Conservation (phyloP, 2,888 invertebrate genomes). For the Rhabditoides inermis region DNA sequence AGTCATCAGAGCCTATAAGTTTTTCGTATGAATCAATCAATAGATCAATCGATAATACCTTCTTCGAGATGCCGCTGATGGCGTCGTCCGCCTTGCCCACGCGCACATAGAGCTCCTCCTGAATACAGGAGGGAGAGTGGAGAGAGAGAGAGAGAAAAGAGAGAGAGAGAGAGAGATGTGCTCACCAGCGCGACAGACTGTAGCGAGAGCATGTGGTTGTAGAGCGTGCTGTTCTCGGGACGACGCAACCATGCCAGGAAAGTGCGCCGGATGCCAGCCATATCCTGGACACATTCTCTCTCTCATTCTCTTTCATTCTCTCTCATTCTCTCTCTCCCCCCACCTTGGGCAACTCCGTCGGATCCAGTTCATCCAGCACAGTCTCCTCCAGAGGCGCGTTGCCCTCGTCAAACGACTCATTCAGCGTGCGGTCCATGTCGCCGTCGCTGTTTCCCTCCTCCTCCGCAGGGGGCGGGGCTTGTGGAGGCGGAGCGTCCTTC, state of each 20-base stretch:
- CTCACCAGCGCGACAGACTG: slow-evolving; percentile 34
- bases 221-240: slow-evolving; percentile 27
- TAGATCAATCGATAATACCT: no score
- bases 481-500: not conserved
- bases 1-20: slow-evolving; percentile 3
- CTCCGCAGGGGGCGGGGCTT: not conserved
- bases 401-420: slow-evolving; percentile 16
- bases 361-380: slow-evolving; percentile 4
- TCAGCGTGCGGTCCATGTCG: slow-evolving; percentile 22
- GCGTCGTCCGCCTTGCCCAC: slow-evolving; percentile 20
- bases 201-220: slow-evolving; percentile 33
- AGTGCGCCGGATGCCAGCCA: slow-evolving; percentile 7
- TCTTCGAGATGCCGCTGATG: slow-evolving; percentile 22
- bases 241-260: slow-evolving; percentile 37
- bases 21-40: no score
- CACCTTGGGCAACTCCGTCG: slow-evolving; percentile 4
- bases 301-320: slow-evolving; percentile 9
- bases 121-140: slow-evolving; percentile 1
- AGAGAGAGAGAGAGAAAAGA: not conserved
- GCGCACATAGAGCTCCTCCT: slow-evolving; percentile 28
- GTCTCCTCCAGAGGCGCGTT: slow-evolving; percentile 14
- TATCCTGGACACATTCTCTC: not conserved
- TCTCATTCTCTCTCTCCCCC: not conserved
- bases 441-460: slow-evolving; percentile 7
- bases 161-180: slow-evolving; percentile 2